phyloP scores from a whole-genome alignment of 2,797 vertebrate species.

The Dallia pectoralis region DNA sequence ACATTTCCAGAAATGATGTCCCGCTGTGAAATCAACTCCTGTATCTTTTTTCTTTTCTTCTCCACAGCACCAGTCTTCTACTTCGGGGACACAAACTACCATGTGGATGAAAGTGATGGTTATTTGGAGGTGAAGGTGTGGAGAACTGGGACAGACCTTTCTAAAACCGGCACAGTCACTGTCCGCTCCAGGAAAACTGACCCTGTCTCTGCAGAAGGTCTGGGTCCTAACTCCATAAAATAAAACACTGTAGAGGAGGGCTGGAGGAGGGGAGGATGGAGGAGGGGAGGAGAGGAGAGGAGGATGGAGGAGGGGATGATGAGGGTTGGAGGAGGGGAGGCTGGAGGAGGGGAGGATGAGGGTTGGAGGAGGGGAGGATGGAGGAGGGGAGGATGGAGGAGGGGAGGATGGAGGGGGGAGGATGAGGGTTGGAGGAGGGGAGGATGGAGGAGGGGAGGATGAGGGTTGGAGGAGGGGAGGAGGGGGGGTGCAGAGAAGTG shows the following conservation, averaged over 20 bases:
- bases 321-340: neutral
- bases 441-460: too few species aligned
- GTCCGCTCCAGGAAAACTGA: slow-evolving; percentile 86
- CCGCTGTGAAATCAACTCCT: slow-evolving; percentile 35
- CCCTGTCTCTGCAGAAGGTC: slow-evolving; percentile 87
- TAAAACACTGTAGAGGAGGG: neutral
- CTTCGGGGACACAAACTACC: slow-evolving; percentile 80
- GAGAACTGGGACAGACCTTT: slow-evolving; percentile 88
- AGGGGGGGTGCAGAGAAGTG: too few species aligned
- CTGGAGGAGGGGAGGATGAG: neutral
- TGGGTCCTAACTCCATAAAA: slow-evolving; percentile 30
- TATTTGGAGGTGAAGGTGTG: slow-evolving; percentile 83
- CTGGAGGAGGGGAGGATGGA: too few species aligned
- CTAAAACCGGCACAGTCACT: slow-evolving; percentile 81
- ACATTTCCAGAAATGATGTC: slow-evolving; percentile 49
- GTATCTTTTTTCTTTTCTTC: neutral
- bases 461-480: too few species aligned
- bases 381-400: too few species aligned
- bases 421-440: too few species aligned
- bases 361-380: too few species aligned
- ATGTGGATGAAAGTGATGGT: slow-evolving; percentile 85
- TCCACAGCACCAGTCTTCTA: slow-evolving; percentile 80
- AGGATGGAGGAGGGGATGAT: too few species aligned
- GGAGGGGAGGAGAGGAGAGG: too few species aligned
- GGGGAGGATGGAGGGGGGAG: neutral